phyloP scores from a whole-genome alignment of 2,888 invertebrate species.

The Dyspetes luteomarginatus region DNA sequence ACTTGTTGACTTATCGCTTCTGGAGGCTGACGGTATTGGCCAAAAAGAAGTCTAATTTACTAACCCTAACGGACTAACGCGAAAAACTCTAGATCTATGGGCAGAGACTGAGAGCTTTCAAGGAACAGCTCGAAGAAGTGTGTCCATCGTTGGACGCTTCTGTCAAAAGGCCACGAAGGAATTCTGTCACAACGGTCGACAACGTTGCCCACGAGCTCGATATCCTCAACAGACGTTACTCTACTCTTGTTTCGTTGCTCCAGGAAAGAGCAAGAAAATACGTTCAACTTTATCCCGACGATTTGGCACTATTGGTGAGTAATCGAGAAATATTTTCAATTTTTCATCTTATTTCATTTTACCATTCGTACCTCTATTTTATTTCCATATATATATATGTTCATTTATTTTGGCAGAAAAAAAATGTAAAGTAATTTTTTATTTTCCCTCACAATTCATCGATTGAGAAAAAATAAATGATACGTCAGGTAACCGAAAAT shows the following conservation, averaged over 20 bases:
- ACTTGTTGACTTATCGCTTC: slow-evolving; percentile 70
- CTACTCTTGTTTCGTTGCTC: slow-evolving; percentile 88
- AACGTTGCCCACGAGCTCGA: slow-evolving; percentile 91
- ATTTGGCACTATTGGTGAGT: slow-evolving; percentile 91
- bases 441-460: no score
- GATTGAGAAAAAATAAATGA: no score
- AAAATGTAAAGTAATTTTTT: no score
- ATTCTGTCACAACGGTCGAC: slow-evolving; percentile 87
- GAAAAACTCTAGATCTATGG: slow-evolving; percentile 92
- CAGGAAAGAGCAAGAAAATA: slow-evolving; percentile 89
- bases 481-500: not conserved
- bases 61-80: slow-evolving; percentile 86
- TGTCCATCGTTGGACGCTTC: slow-evolving; percentile 91
- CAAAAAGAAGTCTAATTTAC: slow-evolving; percentile 80
- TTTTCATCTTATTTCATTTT: no score
- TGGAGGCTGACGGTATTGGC: slow-evolving; percentile 76
- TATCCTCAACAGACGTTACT: slow-evolving; percentile 91
- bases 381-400: no score
- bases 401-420: no score
- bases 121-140: slow-evolving; percentile 92
- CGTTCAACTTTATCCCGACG: slow-evolving; percentile 88
- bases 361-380: no score
- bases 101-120: slow-evolving; percentile 92
- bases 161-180: slow-evolving; percentile 81
- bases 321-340: slow-evolving; percentile 34